Evolutionary conservation across 1,140 invertebrate genomes (phyloP).

Genomic region (Amphibalanus amphitrite): DNA sequence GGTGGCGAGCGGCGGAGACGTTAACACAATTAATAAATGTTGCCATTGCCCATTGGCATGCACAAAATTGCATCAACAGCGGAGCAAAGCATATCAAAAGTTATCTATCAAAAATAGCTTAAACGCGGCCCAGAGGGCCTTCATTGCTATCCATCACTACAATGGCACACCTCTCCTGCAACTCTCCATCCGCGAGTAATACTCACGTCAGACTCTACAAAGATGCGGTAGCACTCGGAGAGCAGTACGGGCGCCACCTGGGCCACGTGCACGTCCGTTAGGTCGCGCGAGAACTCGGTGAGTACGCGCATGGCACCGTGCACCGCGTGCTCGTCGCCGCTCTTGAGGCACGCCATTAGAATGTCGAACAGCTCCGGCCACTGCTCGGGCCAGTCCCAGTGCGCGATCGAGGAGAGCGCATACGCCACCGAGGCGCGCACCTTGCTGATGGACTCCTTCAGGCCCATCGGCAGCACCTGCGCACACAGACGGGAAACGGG

Average conservation of each 20-base stretch:
- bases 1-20: no score
- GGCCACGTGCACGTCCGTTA: constrained; percentile 47
- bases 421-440: constrained; percentile 50
- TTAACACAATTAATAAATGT: no score
- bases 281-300: constrained; percentile 50
- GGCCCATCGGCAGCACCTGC: not conserved
- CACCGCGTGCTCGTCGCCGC: constrained; percentile 36
- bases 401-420: constrained; percentile 53
- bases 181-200: no score
- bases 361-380: constrained; percentile 57
- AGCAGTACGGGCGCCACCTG: constrained; percentile 54
- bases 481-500: not conserved
- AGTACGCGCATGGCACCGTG: constrained; percentile 62
- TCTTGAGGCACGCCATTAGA: constrained; percentile 40
- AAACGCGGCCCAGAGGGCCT: no score
- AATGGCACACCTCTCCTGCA: no score
- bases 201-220: constrained; percentile 41
- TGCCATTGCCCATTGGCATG: no score
- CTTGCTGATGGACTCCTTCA: constrained; percentile 16
- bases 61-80: no score
- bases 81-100: no score
- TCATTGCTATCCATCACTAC: no score
- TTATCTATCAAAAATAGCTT: no score
- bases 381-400: constrained; percentile 59
- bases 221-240: constrained; percentile 56